Base-by-base conservation (phyloP, 2,888 invertebrate genomes). In the Pyrgus malvae region DNA sequence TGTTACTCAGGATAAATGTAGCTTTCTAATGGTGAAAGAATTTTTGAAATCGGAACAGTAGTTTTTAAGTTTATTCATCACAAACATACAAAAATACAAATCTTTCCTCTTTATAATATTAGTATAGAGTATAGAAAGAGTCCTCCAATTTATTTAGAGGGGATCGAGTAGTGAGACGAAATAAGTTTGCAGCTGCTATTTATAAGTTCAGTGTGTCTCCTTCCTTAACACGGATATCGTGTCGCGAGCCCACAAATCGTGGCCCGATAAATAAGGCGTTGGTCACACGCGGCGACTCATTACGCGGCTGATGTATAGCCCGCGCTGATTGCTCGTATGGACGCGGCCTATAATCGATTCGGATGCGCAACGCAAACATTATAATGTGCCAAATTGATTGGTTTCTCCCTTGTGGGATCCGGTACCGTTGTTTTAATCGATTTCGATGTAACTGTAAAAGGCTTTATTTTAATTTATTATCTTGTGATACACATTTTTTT, bases 261-360 rank as follows among this genome's bases (percentile, higher is more conserved):
- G 66, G 56, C 66, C 59, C 70, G 67, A 76, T 76, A 76, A 82
- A 83, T 82, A 81, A 80, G 74, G 75, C 69, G 67, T 70, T 72
- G 79, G 72, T 71, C 84, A 76, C 87, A 87, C 78, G 86, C 84
- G 74, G 86, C 79, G 85, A 70, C 73, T 83, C 81, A 82, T 88
- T 88, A 82, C 76, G 59, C 55, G 49, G 57, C 62, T 85, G 87
- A 85, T 80, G 72, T 75, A 87, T 73, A 73, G 66, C 69, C 61
- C 8, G 58, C 33, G 58, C 62, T 73, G 72, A 75, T 78, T 77
- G 78, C 73, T 66, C 67, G 68, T 69, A 69, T 70, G 70, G 72
- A 69, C 59, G 64, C 61, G 58, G 60, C 63, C 71, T 67, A 57
- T 64, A 62, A 58, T 65, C 63, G 69, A 66, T 72, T 66, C 63